Percentiles rank a stretch among this genome's conserved stretches.
Conservation (phyloP, 2,797 vertebrate species). For the Knipowitschia caucasica region DNA sequence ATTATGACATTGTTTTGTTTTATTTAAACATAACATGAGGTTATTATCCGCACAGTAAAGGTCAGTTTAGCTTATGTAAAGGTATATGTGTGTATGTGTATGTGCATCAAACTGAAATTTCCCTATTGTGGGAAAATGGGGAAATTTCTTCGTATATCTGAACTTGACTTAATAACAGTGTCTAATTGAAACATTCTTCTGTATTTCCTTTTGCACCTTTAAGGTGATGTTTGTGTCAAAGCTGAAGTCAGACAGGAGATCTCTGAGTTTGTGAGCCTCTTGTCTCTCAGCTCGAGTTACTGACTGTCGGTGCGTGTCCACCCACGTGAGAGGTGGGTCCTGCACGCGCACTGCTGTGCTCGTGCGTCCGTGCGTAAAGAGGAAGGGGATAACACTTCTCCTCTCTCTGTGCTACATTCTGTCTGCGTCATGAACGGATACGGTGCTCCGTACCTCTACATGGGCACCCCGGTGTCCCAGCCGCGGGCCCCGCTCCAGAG, state of each 20-base stretch:
- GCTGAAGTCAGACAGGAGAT: background rate
- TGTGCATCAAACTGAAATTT: too few species aligned
- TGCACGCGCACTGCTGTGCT: conserved; percentile 45
- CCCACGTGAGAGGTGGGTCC: conserved; percentile 64
- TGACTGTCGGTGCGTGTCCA: conserved; percentile 59
- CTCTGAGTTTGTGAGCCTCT: background rate
- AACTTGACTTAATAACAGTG: too few species aligned
- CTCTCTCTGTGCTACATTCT: conserved; percentile 42
- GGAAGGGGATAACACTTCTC: conserved; percentile 46
- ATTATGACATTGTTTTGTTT: too few species aligned
- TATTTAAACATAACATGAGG: too few species aligned
- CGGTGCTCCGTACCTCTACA: conserved; percentile 94
- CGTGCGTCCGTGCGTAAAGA: conserved; percentile 55
- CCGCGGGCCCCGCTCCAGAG: conserved; percentile 90
- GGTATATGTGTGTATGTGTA: too few species aligned
- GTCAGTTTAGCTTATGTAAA: too few species aligned
- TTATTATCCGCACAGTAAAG: too few species aligned
- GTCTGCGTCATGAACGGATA: conserved; percentile 87
- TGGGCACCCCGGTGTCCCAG: conserved; percentile 92
- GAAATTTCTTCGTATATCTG: too few species aligned
- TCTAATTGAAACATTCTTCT: too few species aligned
- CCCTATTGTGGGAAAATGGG: too few species aligned
- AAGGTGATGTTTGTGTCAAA: background rate
- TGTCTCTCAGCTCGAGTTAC: conserved; percentile 50
- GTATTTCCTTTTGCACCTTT: too few species aligned